Evolutionary conservation across 1,140 invertebrate genomes (phyloP), one percentile per base, ranked within the genome.

Genomic region (Popillia japonica): DNA sequence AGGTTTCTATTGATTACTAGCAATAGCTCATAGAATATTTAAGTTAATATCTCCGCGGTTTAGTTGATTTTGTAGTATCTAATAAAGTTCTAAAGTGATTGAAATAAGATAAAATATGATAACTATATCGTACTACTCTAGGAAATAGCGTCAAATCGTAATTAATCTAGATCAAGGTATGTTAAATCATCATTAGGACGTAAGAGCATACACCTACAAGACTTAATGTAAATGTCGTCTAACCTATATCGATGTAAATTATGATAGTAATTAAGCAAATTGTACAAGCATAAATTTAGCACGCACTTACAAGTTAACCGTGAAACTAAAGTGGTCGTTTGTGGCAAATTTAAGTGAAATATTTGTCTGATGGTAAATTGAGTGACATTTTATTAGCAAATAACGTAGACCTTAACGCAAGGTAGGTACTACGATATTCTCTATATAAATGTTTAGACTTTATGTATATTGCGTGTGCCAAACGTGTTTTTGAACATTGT

Each of bases 381-480:
- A 55, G 48, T 55, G 48, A 55, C 48, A 17, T 55, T 55, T 55
- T 55, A 55, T 55, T 55, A n/a, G 14, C 48, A 17, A 55, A 55
- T 55, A 55, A 55, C 17, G 14, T 55, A 55, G 48, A 55, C 44
- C 11, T 10, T 14, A 48, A 6, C 44, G 48, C 6, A 14, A 55
- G n/a, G 14, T 48, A 14, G 11, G 11, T n/a, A 55, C 48, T 34
- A 34, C 27, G 27, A 34, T 34, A 34, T 34, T 3, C 17, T 55
- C 11, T 17, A 55, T 55, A 55, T 34, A 34, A 34, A 34, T 34
- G 27, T 34, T 34, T 10, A 10, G 48, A 17, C 48, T 6, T 48
- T 10, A 48, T 10, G 11, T 55, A 17, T 55, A 55, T 55, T 55
- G 48, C 48, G 48, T 55, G 48, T 55, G 48, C 48, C 6, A 14